A percentile compares a stretch with the other conserved stretches of the same genome.
phyloP scores from a whole-genome alignment of 2,113 vertebrate genomes.

The Megalops atlanticus region DNA sequence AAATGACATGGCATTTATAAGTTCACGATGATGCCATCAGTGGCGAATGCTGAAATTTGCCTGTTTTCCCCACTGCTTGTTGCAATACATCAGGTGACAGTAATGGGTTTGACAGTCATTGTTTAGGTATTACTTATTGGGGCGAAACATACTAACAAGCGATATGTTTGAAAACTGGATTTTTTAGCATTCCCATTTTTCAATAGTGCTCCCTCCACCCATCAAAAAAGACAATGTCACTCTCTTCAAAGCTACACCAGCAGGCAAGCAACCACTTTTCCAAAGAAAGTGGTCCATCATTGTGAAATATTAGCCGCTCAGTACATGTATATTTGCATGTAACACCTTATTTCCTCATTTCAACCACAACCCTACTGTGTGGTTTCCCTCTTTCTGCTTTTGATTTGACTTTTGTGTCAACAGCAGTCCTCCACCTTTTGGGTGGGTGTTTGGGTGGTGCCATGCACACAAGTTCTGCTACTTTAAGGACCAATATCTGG shows the following conservation, averaged over 20 bases:
- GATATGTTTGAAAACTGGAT: not conserved
- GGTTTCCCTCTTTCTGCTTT: not conserved
- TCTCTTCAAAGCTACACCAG: not conserved
- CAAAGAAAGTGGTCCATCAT: not conserved
- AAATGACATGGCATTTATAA: constrained; percentile 61
- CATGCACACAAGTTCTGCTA: not conserved
- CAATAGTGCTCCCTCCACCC: not conserved
- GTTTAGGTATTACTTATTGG: constrained; percentile 20
- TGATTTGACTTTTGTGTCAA: not conserved
- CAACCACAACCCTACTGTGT: not conserved
- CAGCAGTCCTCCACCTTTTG: not conserved
- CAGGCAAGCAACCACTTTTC: not conserved
- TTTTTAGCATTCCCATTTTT: not conserved
- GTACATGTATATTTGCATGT: not conserved
- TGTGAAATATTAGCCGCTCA: not conserved
- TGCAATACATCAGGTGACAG: constrained; percentile 31
- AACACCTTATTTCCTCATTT: not conserved
- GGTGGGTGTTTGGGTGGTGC: not conserved
- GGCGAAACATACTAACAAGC: not conserved
- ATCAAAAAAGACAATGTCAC: not conserved
- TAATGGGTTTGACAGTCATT: constrained; percentile 26
- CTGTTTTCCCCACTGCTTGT: constrained; percentile 26
- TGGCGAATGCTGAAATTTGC: constrained; percentile 32
- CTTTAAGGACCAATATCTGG: not conserved
- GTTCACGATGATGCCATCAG: constrained; percentile 37